Conservation (phyloP, 2,888 invertebrate species). For the Caenorhabditis doughertyi region DNA sequence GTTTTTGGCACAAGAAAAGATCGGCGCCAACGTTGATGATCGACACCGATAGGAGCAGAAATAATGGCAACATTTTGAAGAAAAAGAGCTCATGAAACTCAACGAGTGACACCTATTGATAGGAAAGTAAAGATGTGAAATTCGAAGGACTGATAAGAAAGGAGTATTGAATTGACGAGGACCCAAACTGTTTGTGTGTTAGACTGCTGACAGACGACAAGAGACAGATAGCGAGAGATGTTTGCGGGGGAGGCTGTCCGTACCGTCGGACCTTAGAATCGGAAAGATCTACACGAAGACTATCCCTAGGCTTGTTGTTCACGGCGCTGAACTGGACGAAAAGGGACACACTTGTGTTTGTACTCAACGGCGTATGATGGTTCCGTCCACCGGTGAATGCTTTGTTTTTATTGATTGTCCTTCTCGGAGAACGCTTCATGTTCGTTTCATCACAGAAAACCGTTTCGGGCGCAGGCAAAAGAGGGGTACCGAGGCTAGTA, state of each 20-base stretch:
- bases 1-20: conserved; percentile 23
- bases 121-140: conserved; percentile 27
- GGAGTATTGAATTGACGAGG: conserved; percentile 38
- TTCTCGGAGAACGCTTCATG: conserved; percentile 44
- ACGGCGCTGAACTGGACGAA: conserved; percentile 32
- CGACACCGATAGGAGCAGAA: conserved; percentile 24
- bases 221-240: conserved; percentile 38
- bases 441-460: conserved; percentile 43
- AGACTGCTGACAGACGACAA: conserved; percentile 26
- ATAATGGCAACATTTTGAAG: conserved; percentile 43
- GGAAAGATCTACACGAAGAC: conserved; percentile 40
- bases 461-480: conserved; percentile 36
- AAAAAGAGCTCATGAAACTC: conserved; percentile 36
- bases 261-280: conserved; percentile 55
- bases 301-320: conserved; percentile 44
- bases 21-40: conserved; percentile 19
- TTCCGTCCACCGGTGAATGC: conserved; percentile 39
- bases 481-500: conserved; percentile 24
- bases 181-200: conserved; percentile 45
- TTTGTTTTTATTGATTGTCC: conserved; percentile 56
- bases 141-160: conserved; percentile 37
- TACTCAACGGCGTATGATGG: conserved; percentile 44
- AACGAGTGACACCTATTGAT: conserved; percentile 29
- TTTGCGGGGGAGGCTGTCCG: conserved; percentile 42
- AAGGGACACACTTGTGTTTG: conserved; percentile 52